A percentile compares a stretch with the other conserved stretches of the same genome.
Conservation (phyloP, 2,113 vertebrate species). For the Ameiurus melas region DNA sequence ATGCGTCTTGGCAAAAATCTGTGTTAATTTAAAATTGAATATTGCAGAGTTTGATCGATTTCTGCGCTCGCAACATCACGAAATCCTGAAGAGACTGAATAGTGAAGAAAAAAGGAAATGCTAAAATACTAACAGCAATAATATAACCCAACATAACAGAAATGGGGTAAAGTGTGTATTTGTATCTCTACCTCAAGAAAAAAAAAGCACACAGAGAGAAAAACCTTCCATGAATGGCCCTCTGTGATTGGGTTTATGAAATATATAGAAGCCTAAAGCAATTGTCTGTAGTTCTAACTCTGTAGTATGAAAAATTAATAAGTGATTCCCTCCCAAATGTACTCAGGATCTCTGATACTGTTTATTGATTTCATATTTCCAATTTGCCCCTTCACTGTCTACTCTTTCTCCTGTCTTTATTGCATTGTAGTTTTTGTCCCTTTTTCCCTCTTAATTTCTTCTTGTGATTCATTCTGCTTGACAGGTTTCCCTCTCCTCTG, state of each 20-base stretch:
- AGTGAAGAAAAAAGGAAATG: neutral
- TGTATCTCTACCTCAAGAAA: neutral
- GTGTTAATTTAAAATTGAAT: too few species aligned
- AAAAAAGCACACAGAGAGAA: neutral
- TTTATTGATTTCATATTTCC: neutral
- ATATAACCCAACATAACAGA: neutral
- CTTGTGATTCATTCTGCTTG: neutral
- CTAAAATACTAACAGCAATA: neutral
- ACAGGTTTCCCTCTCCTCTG: neutral
- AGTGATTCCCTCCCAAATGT: neutral
- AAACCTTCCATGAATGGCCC: neutral
- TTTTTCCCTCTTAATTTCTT: neutral
- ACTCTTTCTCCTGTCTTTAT: neutral
- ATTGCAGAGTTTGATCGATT: too few species aligned
- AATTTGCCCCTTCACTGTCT: neutral
- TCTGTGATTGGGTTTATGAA: neutral
- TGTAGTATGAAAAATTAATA: neutral
- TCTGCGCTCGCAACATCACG: too few species aligned
- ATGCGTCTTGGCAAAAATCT: too few species aligned
- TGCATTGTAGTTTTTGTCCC: neutral
- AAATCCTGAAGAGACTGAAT: too few species aligned
- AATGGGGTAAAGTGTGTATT: neutral
- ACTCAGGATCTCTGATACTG: neutral
- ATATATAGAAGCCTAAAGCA: conserved; percentile 8
- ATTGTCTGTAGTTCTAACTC: neutral